A percentile compares a stretch with the other conserved stretches of the same genome.
phyloP scores from a whole-genome alignment of 1,140 invertebrate genomes.

The Grapholita molesta region DNA sequence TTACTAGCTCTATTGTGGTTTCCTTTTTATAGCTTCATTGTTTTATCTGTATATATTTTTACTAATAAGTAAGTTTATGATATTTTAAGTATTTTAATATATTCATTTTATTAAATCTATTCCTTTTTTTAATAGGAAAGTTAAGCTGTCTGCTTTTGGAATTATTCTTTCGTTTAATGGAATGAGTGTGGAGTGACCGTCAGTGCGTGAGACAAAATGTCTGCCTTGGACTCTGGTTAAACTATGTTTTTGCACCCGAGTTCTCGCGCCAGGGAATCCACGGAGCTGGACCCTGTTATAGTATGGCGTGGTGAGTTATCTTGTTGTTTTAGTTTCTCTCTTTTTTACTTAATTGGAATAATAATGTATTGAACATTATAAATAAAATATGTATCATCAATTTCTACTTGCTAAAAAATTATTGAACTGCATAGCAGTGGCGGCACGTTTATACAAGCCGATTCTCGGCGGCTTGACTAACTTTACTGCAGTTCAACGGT shows the following conservation, averaged over 20 bases:
- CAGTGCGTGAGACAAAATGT: conserved; percentile 57
- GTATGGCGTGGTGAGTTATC: conserved; percentile 65
- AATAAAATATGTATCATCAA: too few species aligned
- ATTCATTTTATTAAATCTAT: conserved; percentile 4
- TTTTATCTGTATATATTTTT: conserved; percentile 19
- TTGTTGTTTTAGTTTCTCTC: too few species aligned
- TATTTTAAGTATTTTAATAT: background rate
- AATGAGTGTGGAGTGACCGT: conserved; percentile 37
- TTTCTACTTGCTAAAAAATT: too few species aligned
- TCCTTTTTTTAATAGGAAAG: conserved; percentile 1
- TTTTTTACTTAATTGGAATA: too few species aligned
- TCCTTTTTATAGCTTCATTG: background rate
- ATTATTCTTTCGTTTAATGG: background rate
- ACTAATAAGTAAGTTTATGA: conserved; percentile 13
- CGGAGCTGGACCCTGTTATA: conserved; percentile 62
- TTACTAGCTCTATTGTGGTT: background rate
- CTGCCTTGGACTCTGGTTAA: conserved; percentile 68
- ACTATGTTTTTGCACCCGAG: conserved; percentile 72
- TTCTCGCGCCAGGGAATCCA: conserved; percentile 59
- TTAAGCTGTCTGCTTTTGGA: background rate
- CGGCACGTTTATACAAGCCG: too few species aligned
- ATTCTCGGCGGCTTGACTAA: too few species aligned
- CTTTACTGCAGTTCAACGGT: too few species aligned
- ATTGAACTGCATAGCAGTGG: too few species aligned
- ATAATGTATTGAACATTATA: too few species aligned